Evolutionary conservation across 2,113 vertebrate species (phyloP).

Genomic region (Monopterus albus): DNA sequence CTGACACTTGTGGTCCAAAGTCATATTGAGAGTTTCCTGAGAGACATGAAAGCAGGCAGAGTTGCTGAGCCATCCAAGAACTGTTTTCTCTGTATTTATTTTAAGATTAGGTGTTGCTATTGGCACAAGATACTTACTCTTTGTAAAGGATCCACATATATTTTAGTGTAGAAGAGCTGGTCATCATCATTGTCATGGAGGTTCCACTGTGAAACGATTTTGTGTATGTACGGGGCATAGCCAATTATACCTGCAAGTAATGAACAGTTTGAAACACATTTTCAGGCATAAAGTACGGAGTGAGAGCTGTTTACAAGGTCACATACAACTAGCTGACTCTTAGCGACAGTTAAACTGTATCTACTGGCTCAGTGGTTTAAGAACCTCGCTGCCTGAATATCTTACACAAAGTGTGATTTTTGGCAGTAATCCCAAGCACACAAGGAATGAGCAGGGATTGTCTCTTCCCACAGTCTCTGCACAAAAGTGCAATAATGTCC

Average conservation of each 20-base stretch:
- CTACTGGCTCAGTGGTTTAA: slow-evolving; percentile 19
- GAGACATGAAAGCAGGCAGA: slow-evolving; percentile 44
- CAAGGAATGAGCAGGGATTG: slow-evolving; percentile 31
- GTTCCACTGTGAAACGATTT: slow-evolving; percentile 90
- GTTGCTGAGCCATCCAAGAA: not conserved
- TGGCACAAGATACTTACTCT: slow-evolving; percentile 75
- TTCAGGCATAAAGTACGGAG: slow-evolving; percentile 42
- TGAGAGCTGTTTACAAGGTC: slow-evolving; percentile 53
- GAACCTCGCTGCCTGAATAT: slow-evolving; percentile 7
- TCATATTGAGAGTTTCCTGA: slow-evolving; percentile 92
- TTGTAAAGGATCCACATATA: slow-evolving; percentile 90
- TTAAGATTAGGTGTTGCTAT: not conserved
- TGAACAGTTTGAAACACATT: slow-evolving; percentile 53
- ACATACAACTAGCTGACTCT: slow-evolving; percentile 33
- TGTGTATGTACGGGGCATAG: slow-evolving; percentile 87
- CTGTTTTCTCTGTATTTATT: not conserved
- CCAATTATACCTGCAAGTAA: slow-evolving; percentile 91
- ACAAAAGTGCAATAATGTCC: slow-evolving; percentile 10
- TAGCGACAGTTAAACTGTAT: slow-evolving; percentile 56
- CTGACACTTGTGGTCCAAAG: slow-evolving; percentile 94
- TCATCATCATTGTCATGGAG: slow-evolving; percentile 98
- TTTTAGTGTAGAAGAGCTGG: slow-evolving; percentile 98
- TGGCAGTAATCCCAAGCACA: slow-evolving; percentile 48
- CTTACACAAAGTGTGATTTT: slow-evolving; percentile 54
- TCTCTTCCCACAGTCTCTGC: slow-evolving; percentile 44